Conservation (phyloP, 53 echinoderm and acorn worm species). For the Henricia sp. region DNA sequence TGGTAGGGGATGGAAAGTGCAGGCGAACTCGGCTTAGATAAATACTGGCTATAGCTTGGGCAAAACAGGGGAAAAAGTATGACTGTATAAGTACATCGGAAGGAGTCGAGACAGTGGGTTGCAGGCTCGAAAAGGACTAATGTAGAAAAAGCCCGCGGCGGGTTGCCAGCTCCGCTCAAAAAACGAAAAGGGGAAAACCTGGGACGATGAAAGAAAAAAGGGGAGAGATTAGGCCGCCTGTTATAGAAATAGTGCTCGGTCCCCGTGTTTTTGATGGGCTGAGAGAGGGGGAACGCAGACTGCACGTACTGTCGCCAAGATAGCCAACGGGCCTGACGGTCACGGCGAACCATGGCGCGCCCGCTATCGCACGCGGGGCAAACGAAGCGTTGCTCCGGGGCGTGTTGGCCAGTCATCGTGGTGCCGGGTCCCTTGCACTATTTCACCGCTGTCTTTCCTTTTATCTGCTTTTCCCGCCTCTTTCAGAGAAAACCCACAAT, state of each 20-base stretch:
- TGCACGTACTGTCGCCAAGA: neutral
- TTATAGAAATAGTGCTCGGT: neutral
- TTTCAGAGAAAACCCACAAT: neutral
- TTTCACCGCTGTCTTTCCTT: neutral
- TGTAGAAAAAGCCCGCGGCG: constrained; percentile 22
- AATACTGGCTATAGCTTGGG: constrained; percentile 13
- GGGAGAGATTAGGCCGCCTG: neutral
- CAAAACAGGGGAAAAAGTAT: neutral
- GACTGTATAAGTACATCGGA: constrained; percentile 6
- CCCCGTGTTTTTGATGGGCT: neutral
- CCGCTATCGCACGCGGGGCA: constrained; percentile 10
- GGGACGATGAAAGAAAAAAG: neutral
- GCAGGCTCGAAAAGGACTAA: constrained; percentile 3
- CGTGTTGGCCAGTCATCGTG: constrained; percentile 21
- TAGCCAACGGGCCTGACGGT: constrained; percentile 5
- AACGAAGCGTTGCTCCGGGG: constrained; percentile 46
- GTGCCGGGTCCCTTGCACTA: constrained; percentile 35
- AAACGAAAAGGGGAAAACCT: neutral
- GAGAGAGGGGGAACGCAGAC: neutral
- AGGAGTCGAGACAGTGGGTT: constrained; percentile 1
- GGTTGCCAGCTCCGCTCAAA: neutral
- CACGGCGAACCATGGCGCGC: constrained; percentile 1
- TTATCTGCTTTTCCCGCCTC: too few relatives aligned
- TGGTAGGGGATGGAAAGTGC: constrained; percentile 16
- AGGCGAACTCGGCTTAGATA: constrained; percentile 49